These are phyloP conservation scores for Hemitrygon akajei DNA, from an alignment of 2,797 vertebrate species.

Conservation along the genomic window DNA sequence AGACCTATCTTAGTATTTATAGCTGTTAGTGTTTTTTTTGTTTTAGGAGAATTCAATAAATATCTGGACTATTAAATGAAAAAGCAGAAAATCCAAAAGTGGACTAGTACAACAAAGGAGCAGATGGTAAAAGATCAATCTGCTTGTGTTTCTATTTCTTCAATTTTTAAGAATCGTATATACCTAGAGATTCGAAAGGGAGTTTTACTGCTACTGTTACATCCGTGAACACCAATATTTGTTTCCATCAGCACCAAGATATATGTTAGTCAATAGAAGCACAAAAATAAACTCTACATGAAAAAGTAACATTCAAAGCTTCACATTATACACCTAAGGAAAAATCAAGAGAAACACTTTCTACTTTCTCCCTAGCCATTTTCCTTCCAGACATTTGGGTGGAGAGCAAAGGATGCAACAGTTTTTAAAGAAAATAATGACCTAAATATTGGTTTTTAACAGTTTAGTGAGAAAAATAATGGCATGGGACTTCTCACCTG, in stretches of 20 bases:
- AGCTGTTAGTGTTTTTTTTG: not conserved
- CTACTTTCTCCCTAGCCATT: not conserved
- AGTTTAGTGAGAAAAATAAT: not conserved
- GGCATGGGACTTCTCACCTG: slow-evolving; percentile 27
- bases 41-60: not conserved
- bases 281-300: not conserved
- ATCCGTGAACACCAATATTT: too few relatives aligned
- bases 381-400: not conserved
- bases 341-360: not conserved
- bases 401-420: not conserved
- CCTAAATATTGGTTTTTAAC: not conserved
- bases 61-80: not conserved
- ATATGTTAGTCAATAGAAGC: not conserved
- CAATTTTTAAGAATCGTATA: not conserved
- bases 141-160: too few relatives aligned
- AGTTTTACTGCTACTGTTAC: not conserved
- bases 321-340: not conserved
- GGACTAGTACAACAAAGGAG: too few relatives aligned
- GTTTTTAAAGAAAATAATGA: too few relatives aligned
- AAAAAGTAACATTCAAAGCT: not conserved
- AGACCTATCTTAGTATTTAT: not conserved
- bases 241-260: not conserved
- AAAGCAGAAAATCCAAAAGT: not conserved
- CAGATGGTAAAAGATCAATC: too few relatives aligned
- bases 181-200: not conserved